These are phyloP conservation scores for Papilio protenor DNA, from an alignment of 2,888 invertebrate genomes.

Conservation along the genomic window DNA sequence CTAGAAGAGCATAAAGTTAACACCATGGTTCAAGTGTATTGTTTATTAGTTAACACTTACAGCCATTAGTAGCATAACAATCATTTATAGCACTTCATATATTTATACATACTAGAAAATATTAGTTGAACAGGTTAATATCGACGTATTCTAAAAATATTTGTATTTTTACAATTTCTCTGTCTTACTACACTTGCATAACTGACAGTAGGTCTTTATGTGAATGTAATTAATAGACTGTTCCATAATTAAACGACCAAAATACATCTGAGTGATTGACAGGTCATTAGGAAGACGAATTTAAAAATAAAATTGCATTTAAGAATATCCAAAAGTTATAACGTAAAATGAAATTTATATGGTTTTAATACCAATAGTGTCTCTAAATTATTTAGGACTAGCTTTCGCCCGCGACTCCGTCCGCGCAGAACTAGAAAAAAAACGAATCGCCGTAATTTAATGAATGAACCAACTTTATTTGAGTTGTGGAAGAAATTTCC, in stretches of 20 bases:
- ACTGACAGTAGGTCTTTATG: not conserved
- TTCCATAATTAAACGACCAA: not conserved
- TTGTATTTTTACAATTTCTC: no score
- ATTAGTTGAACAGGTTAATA: not conserved
- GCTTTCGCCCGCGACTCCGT: no score
- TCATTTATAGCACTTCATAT: no score
- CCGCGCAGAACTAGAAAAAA: no score
- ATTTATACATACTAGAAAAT: no score
- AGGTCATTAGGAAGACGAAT: constrained; percentile 28
- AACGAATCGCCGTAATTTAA: constrained; percentile 11
- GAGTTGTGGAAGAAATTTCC: constrained; percentile 24
- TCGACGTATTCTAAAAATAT: not conserved
- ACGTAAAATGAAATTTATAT: no score
- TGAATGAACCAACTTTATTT: constrained; percentile 24
- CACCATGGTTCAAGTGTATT: not conserved
- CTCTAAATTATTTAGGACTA: not conserved
- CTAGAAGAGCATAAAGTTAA: not conserved
- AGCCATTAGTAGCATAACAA: no score
- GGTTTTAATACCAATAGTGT: not conserved
- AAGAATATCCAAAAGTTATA: no score
- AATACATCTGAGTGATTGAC: constrained; percentile 1
- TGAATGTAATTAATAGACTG: not conserved
- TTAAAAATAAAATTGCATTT: not conserved
- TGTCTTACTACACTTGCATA: not conserved
- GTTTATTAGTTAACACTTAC: no score